phyloP scores from a whole-genome alignment of 92 coral and sea anemone species.

The Isaurus tuberculatus region DNA sequence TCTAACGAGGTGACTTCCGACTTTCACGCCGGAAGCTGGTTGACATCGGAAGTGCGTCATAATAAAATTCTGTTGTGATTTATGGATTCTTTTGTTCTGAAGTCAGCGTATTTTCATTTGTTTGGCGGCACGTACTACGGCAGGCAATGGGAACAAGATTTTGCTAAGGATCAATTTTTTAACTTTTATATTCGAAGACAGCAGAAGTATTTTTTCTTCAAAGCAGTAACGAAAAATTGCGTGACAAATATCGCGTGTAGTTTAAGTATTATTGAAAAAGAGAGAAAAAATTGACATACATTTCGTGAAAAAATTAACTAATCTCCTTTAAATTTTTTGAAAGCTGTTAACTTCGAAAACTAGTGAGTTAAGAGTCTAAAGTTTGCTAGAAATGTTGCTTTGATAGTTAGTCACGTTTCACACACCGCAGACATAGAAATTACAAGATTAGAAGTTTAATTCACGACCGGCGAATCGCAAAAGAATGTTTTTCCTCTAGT shows the following conservation, averaged over 20 bases:
- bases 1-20: constrained; percentile 36
- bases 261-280: not conserved
- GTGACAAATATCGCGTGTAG: constrained; percentile 11
- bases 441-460: constrained; percentile 26
- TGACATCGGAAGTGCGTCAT: constrained; percentile 41
- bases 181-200: not conserved
- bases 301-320: not conserved
- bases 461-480: constrained; percentile 27
- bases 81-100: constrained; percentile 38
- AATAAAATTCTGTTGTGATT: not conserved
- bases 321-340: constrained; percentile 18
- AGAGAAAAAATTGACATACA: not conserved
- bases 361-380: not conserved
- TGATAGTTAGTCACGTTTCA: constrained; percentile 18
- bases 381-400: not conserved
- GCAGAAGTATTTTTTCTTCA: not conserved
- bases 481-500: constrained; percentile 30
- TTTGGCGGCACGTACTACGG: constrained; percentile 37
- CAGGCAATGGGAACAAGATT: not conserved
- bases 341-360: not conserved
- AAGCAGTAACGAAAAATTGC: not conserved
- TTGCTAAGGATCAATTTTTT: not conserved
- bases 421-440: not conserved
- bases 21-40: constrained; percentile 32
- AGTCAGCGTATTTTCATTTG: constrained; percentile 38